These are phyloP conservation scores for Drosophila parthenogenetica DNA, from an alignment of 2,888 invertebrate species.

Conservation along the genomic window DNA sequence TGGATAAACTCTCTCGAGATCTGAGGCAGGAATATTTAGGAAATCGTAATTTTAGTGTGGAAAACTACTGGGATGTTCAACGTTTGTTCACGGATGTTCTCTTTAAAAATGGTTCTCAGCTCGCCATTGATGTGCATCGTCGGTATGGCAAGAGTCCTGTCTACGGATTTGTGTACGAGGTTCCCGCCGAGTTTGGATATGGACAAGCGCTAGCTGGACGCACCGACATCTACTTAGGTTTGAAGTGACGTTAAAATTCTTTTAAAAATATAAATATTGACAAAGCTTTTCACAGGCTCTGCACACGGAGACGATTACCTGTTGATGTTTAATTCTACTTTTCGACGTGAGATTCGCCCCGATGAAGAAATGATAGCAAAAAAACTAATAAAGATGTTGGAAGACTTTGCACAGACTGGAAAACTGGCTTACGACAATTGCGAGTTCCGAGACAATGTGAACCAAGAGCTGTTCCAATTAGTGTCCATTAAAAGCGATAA, in stretches of 20 bases:
- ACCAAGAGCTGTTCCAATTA: conserved; percentile 49
- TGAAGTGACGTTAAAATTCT: not conserved
- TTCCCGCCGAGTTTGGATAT: conserved; percentile 18
- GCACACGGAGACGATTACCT: conserved; percentile 76
- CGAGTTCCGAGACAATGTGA: conserved; percentile 60
- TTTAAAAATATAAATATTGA: not conserved
- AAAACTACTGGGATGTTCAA: conserved; percentile 83
- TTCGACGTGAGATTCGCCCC: conserved; percentile 14
- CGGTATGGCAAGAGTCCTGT: conserved; percentile 25
- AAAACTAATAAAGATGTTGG: conserved; percentile 73
- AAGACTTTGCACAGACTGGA: conserved; percentile 55
- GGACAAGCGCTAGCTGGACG: conserved; percentile 82
- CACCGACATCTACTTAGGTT: conserved; percentile 69
- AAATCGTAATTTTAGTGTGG: conserved; percentile 82
- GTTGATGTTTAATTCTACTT: conserved; percentile 60
- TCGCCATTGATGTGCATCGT: conserved; percentile 85
- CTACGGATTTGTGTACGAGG: conserved; percentile 87
- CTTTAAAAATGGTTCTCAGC: conserved; percentile 87
- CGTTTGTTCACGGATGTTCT: conserved; percentile 89
- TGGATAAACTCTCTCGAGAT: conserved; percentile 24
- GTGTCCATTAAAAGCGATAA: conserved; percentile 57
- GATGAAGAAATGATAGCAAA: conserved; percentile 58
- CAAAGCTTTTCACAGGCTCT: conserved; percentile 59
- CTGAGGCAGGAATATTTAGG: conserved; percentile 34
- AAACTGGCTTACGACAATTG: conserved; percentile 61